Conservation (phyloP, 1,140 invertebrate genomes). For the Parasteatoda tepidariorum region DNA sequence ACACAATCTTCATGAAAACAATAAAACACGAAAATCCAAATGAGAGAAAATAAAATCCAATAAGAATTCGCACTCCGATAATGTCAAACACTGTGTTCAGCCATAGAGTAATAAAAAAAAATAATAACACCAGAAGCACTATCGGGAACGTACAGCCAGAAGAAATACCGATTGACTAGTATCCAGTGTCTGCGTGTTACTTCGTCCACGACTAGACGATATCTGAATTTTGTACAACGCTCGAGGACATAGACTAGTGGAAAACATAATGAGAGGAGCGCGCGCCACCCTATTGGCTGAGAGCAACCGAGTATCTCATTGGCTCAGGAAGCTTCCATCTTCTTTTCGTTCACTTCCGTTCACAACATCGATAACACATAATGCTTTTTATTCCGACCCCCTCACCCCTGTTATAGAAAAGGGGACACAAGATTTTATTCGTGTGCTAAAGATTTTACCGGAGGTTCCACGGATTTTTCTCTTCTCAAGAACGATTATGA, state of each 20-base stretch:
- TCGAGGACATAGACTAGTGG: slow-evolving; percentile 39
- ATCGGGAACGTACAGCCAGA: neutral
- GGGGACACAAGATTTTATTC: neutral
- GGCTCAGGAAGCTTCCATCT: slow-evolving; percentile 11
- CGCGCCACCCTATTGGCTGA: slow-evolving; percentile 27
- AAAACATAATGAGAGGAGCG: slow-evolving; percentile 35
- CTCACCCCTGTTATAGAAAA: neutral
- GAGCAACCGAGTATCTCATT: neutral
- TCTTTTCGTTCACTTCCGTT: slow-evolving; percentile 33
- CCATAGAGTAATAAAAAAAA: neutral
- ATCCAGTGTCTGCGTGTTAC: slow-evolving; percentile 13
- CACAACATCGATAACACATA: slow-evolving; percentile 40
- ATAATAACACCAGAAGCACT: neutral
- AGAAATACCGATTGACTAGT: slow-evolving; percentile 9
- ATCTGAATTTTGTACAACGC: slow-evolving; percentile 14
- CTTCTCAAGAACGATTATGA: slow-evolving; percentile 9
- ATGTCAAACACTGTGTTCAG: neutral
- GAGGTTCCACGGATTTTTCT: slow-evolving; percentile 28
- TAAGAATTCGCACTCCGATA: neutral
- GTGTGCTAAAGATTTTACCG: slow-evolving; percentile 37
- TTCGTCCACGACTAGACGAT: slow-evolving; percentile 8
- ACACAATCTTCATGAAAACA: neutral
- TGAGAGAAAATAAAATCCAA: neutral
- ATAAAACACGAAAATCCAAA: neutral
- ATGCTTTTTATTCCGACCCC: slow-evolving; percentile 4